A percentile compares a stretch with the other conserved stretches of the same genome.
Conservation (phyloP, 1,140 invertebrate genomes). For the Hirudo medicinalis region DNA sequence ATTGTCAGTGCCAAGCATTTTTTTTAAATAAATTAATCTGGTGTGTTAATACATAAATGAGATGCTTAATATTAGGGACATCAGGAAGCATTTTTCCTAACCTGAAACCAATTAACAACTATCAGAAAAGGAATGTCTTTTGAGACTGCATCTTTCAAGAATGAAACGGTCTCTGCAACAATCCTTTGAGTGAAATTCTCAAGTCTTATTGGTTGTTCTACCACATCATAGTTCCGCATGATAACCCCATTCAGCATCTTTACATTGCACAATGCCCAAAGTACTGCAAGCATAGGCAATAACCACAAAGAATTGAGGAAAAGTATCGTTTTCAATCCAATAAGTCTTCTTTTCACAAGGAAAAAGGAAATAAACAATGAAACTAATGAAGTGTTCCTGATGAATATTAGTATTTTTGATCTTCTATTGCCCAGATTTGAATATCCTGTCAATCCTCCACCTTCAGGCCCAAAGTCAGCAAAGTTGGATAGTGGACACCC, state of each 20-base stretch:
- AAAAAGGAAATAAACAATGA: background rate
- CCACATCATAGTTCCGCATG: slow-evolving; percentile 32
- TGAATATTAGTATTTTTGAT: slow-evolving; percentile 20
- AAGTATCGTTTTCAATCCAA: background rate
- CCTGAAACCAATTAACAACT: slow-evolving; percentile 31
- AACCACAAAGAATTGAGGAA: slow-evolving; percentile 3
- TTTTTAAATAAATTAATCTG: too few species aligned
- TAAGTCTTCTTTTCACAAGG: background rate
- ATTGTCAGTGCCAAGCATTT: too few species aligned
- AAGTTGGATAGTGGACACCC: slow-evolving; percentile 42
- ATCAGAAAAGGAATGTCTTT: slow-evolving; percentile 30
- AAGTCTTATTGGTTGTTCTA: slow-evolving; percentile 34
- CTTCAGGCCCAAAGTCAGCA: slow-evolving; percentile 34
- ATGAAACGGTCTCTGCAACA: slow-evolving; percentile 28
- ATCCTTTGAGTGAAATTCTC: slow-evolving; percentile 28
- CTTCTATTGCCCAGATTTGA: slow-evolving; percentile 15
- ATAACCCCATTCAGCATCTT: slow-evolving; percentile 34
- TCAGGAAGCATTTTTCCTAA: slow-evolving; percentile 14
- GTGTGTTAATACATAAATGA: background rate
- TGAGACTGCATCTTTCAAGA: slow-evolving; percentile 26
- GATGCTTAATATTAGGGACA: too few species aligned
- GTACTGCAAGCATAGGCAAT: slow-evolving; percentile 18
- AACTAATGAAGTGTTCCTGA: slow-evolving; percentile 10
- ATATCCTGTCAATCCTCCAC: slow-evolving; percentile 2
- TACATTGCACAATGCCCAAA: slow-evolving; percentile 27